Conservation (phyloP, 2,888 invertebrate genomes). For the Tiphia femorata region DNA sequence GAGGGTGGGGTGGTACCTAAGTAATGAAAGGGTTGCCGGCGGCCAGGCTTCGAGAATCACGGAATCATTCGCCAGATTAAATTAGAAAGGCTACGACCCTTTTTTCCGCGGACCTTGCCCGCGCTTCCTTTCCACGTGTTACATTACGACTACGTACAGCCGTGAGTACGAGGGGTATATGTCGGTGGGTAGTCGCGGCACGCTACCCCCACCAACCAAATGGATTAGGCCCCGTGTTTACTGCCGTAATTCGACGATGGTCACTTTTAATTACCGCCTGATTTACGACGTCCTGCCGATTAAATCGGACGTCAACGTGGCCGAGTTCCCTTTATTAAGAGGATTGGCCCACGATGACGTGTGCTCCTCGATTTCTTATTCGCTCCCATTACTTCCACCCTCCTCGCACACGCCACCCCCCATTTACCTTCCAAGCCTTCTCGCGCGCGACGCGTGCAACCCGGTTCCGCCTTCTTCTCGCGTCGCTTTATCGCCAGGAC, state of each 20-base stretch:
- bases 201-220: constrained; percentile 37
- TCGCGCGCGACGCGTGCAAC: no score
- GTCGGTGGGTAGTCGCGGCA: no score
- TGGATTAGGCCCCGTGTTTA: constrained; percentile 59
- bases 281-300: constrained; percentile 52
- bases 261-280: constrained; percentile 60
- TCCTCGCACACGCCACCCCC: no score
- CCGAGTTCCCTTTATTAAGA: no score
- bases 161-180: no score
- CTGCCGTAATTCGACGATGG: constrained; percentile 41
- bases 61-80: constrained; percentile 69
- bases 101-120: constrained; percentile 29
- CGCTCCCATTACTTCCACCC: constrained; percentile 11
- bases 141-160: background rate
- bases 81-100: constrained; percentile 67
- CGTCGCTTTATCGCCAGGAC: no score
- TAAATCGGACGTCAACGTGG: constrained; percentile 33
- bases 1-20: constrained; percentile 62
- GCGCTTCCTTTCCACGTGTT: constrained; percentile 4
- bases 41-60: constrained; percentile 66
- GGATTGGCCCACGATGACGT: no score
- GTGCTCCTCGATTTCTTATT: no score
- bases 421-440: no score
- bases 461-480: no score
- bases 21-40: constrained; percentile 68